Percentiles rank a stretch among this genome's conserved stretches.
Evolutionary conservation across 92 coral and sea anemone species (phyloP).

Genomic region (Parazoanthus atlanticus): DNA sequence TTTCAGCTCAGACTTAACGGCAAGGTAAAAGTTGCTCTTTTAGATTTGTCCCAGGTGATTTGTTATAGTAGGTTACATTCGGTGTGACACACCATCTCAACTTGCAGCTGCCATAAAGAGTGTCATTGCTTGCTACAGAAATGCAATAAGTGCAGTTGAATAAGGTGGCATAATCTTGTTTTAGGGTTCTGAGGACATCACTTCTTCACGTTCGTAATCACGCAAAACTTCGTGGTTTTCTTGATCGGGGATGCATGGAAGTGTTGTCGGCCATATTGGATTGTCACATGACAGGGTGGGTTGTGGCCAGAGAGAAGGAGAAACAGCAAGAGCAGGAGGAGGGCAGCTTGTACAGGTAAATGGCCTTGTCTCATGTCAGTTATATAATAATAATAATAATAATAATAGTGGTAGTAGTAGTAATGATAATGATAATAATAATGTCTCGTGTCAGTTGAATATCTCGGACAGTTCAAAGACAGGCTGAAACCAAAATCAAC

Average conservation of each 20-base stretch:
- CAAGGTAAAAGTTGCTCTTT: slow-evolving; percentile 15
- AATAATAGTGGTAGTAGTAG: too few relatives aligned
- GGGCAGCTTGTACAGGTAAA: slow-evolving; percentile 73
- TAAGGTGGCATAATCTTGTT: not conserved
- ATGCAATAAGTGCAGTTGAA: too few relatives aligned
- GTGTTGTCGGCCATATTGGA: slow-evolving; percentile 51
- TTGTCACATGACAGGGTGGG: slow-evolving; percentile 67
- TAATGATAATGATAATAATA: too few relatives aligned
- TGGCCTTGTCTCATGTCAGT: not conserved
- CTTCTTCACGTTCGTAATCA: slow-evolving; percentile 66
- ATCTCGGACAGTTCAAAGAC: not conserved
- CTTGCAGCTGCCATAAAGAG: too few relatives aligned
- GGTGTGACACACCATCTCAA: too few relatives aligned
- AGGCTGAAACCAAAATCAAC: too few relatives aligned
- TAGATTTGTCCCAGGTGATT: not conserved
- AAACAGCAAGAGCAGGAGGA: slow-evolving; percentile 79
- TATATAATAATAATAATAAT: too few relatives aligned
- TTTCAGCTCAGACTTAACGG: slow-evolving; percentile 14
- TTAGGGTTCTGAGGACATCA: slow-evolving; percentile 64
- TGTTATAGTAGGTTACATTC: too few relatives aligned
- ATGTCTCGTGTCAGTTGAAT: too few relatives aligned
- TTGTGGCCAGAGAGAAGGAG: slow-evolving; percentile 69
- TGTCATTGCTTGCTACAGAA: not conserved
- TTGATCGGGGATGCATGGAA: slow-evolving; percentile 42
- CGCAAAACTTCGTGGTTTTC: slow-evolving; percentile 64